phyloP scores from a whole-genome alignment of 2,797 vertebrate genomes.

The Sebastolobus alascanus region DNA sequence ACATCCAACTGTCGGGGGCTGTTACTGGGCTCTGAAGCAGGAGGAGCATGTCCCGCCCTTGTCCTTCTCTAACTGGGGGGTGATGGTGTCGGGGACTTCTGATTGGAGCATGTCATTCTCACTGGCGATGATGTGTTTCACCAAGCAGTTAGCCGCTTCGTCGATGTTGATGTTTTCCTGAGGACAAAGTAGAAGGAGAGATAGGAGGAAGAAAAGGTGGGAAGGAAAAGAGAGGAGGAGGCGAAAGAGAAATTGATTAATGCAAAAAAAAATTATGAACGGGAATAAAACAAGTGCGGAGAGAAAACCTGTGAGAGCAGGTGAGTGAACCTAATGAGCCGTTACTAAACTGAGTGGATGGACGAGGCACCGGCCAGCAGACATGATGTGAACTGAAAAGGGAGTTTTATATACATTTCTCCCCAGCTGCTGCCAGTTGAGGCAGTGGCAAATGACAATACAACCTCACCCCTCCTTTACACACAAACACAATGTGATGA shows the following conservation, averaged over 20 bases:
- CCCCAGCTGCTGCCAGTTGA: not conserved
- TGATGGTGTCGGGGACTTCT: conserved; percentile 90
- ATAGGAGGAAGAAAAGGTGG: not conserved
- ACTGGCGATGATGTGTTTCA: conserved; percentile 96
- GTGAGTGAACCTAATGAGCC: conserved; percentile 20
- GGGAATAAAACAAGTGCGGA: not conserved
- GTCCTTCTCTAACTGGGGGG: conserved; percentile 89
- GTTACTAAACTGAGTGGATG: conserved; percentile 22
- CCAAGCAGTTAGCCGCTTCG: conserved; percentile 95
- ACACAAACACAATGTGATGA: not conserved
- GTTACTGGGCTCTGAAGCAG: conserved; percentile 92
- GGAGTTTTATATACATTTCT: not conserved
- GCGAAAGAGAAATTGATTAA: not conserved
- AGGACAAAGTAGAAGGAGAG: not conserved
- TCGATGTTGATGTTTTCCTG: conserved; percentile 99
- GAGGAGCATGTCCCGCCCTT: conserved; percentile 90
- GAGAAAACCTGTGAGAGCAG: conserved; percentile 11
- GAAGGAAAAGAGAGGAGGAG: not conserved
- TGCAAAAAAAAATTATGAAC: not conserved
- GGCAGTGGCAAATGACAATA: too few species aligned
- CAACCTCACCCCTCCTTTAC: not conserved
- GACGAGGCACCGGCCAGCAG: conserved; percentile 15
- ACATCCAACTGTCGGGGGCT: conserved; percentile 21
- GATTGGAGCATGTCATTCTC: conserved; percentile 93
- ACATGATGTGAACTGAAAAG: conserved; percentile 6